These are phyloP conservation scores for Pinna nobilis DNA, from an alignment of 1,140 invertebrate species.

Conservation along the genomic window DNA sequence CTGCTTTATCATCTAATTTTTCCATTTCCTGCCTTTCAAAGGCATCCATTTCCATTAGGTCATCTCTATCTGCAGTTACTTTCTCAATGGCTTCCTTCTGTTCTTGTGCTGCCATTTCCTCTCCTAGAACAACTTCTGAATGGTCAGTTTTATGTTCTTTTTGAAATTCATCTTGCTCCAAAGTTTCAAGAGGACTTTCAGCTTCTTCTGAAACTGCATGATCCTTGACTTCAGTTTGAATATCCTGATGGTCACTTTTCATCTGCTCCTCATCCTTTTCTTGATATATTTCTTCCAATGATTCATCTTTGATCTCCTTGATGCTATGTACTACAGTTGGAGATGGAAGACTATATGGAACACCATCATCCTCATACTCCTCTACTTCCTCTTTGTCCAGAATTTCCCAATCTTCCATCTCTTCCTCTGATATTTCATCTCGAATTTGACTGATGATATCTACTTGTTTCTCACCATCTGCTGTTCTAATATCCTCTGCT, in stretches of 20 bases:
- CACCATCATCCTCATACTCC: slow-evolving; percentile 49
- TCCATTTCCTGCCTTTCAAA: no score
- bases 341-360: slow-evolving; percentile 27
- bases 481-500: neutral
- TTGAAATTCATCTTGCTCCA: no score
- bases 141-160: neutral
- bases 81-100: neutral
- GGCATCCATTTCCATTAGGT: no score
- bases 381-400: slow-evolving; percentile 55
- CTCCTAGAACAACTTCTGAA: neutral
- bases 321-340: slow-evolving; percentile 16
- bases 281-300: neutral
- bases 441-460: no score
- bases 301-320: neutral
- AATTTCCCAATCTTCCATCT: slow-evolving; percentile 72
- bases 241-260: neutral
- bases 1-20: slow-evolving; percentile 9
- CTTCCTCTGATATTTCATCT: slow-evolving; percentile 31
- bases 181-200: no score
- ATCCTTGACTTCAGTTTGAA: no score
- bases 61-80: neutral
- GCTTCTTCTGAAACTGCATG: no score
- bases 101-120: neutral
- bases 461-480: no score
- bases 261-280: neutral